Percentiles rank a stretch among this genome's conserved stretches.
Conservation (phyloP, 2,888 invertebrate genomes). For the Epinotia ramella region DNA sequence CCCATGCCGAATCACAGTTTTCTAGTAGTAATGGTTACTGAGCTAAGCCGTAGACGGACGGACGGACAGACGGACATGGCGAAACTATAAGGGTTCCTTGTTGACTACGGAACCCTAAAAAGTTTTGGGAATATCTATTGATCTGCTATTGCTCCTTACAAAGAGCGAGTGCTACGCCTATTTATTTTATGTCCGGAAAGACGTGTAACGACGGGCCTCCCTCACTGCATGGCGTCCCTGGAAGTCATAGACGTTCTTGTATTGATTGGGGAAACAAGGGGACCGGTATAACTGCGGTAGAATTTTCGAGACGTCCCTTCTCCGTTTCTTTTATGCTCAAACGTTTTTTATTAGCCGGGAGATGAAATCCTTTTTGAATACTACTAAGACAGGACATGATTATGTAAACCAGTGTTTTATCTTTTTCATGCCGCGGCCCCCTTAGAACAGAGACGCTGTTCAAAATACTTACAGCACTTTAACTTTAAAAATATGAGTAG, state of each 20-base stretch:
- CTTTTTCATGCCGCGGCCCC: too few relatives aligned
- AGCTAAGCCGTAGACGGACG: too few relatives aligned
- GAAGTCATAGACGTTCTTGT: conserved; percentile 36
- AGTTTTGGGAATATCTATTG: background rate
- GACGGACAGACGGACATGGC: too few relatives aligned
- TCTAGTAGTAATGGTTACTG: too few relatives aligned
- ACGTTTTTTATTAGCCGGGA: background rate
- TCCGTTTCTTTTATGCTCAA: conserved; percentile 7
- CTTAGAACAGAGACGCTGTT: too few relatives aligned
- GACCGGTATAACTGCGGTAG: conserved; percentile 19
- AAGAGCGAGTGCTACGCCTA: background rate
- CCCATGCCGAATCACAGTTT: too few relatives aligned
- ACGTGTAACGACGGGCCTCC: conserved; percentile 1
- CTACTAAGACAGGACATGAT: background rate
- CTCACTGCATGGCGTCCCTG: conserved; percentile 21
- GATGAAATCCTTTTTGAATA: background rate
- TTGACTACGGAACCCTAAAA: too few relatives aligned
- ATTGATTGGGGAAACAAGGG: conserved; percentile 38
- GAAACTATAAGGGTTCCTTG: too few relatives aligned
- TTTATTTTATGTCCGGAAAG: conserved; percentile 11
- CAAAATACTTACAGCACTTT: too few relatives aligned
- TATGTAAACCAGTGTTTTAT: too few relatives aligned
- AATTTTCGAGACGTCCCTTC: conserved; percentile 9
- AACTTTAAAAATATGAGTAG: too few relatives aligned
- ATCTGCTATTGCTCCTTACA: background rate